A percentile compares a stretch with the other conserved stretches of the same genome.
Evolutionary conservation across 2,797 vertebrate species (phyloP).

Genomic region (Rallus crepitans): DNA sequence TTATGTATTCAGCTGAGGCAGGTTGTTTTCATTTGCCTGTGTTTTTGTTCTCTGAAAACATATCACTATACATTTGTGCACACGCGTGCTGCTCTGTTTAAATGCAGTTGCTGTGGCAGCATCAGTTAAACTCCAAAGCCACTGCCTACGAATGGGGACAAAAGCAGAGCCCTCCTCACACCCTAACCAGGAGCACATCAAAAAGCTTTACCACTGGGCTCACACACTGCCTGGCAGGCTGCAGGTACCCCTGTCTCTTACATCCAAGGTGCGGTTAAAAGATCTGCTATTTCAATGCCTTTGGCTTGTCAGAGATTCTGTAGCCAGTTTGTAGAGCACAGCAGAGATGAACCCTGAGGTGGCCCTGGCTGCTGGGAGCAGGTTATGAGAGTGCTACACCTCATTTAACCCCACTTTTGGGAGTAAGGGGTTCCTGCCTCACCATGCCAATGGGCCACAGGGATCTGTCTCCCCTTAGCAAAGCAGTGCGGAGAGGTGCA

Average conservation of each 20-base stretch:
- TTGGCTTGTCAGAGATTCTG: background rate
- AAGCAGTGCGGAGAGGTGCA: accelerated
- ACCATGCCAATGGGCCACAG: accelerated
- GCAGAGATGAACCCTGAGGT: background rate
- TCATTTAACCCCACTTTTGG: accelerated
- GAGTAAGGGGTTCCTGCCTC: background rate
- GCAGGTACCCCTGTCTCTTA: background rate
- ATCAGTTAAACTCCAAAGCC: background rate
- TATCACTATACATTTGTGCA: background rate
- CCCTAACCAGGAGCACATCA: background rate
- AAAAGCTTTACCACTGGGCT: background rate
- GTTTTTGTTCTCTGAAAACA: background rate
- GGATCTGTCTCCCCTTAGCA: background rate
- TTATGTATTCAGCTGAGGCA: accelerated
- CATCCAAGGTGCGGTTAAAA: background rate
- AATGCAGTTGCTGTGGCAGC: background rate
- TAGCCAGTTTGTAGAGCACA: background rate
- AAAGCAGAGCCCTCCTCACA: background rate
- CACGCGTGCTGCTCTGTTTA: accelerated
- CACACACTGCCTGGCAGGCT: background rate
- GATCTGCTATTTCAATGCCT: background rate
- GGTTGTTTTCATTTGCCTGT: background rate
- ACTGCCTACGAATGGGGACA: background rate
- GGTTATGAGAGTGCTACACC: accelerated
- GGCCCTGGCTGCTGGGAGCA: background rate